Evolutionary conservation across 2,888 invertebrate species (phyloP).

Genomic region (Tortrix viridana): DNA sequence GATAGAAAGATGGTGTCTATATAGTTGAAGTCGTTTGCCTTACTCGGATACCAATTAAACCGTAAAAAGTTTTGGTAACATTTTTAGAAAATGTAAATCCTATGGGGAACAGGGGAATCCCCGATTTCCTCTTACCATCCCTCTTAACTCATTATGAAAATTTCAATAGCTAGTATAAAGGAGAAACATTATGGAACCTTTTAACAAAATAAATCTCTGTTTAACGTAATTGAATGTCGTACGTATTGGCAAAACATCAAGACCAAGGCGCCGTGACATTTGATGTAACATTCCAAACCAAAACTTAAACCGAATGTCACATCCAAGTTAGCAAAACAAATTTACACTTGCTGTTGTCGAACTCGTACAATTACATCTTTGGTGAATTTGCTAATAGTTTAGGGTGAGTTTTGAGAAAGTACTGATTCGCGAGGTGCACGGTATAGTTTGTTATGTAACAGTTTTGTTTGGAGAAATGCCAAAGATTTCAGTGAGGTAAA

Average conservation of each 20-base stretch:
- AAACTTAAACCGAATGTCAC: conserved; percentile 31
- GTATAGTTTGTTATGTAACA: conserved; percentile 39
- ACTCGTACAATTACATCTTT: background rate
- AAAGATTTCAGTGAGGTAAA: conserved; percentile 46
- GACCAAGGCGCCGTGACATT: conserved; percentile 26
- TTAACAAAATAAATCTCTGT: conserved; percentile 7
- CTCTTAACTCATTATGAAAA: no score
- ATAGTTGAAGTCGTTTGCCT: no score
- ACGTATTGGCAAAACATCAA: conserved; percentile 49
- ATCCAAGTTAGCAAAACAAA: conserved; percentile 41
- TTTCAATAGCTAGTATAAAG: no score
- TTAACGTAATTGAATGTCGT: conserved; percentile 37
- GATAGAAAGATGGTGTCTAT: no score
- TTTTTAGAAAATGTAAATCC: no score
- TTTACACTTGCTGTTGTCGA: background rate
- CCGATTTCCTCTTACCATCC: no score
- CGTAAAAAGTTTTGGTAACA: no score
- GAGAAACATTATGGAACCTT: background rate
- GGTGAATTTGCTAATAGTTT: background rate
- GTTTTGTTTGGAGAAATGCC: conserved; percentile 45
- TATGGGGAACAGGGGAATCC: no score
- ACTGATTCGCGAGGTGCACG: conserved; percentile 8
- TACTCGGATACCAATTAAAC: no score
- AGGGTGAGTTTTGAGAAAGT: conserved; percentile 15
- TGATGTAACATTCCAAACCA: conserved; percentile 8